These are phyloP conservation scores for Candoia aspera DNA, from an alignment of 2,113 vertebrate genomes.

Conservation along the genomic window DNA sequence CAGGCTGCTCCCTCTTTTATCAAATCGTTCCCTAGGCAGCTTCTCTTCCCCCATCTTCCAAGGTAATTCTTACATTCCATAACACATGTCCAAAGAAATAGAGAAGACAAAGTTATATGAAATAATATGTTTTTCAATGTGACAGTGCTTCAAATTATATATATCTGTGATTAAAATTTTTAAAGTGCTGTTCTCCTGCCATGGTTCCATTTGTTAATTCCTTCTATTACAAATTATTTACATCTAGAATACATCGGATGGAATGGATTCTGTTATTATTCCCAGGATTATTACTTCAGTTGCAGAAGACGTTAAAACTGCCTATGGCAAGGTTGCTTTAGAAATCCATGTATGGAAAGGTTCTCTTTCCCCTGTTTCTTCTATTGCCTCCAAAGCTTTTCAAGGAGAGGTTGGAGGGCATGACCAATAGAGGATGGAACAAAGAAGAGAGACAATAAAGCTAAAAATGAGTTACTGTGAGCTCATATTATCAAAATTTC, in stretches of 20 bases:
- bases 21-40: too few species aligned
- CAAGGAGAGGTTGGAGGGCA: background rate
- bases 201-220: background rate
- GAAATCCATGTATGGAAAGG: background rate
- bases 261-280: background rate
- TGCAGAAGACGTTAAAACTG: background rate
- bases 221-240: background rate
- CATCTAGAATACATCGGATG: background rate
- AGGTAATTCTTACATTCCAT: too few species aligned
- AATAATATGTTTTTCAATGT: background rate
- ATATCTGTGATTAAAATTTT: background rate
- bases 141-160: background rate
- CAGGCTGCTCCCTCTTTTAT: too few species aligned
- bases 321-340: background rate
- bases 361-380: background rate
- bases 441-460: background rate
- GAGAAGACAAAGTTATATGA: background rate
- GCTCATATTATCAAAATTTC: background rate
- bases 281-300: slow-evolving; percentile 35
- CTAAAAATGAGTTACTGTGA: background rate
- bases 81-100: background rate
- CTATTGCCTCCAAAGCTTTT: background rate
- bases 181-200: background rate
- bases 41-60: too few species aligned
- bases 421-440: background rate